phyloP scores from a whole-genome alignment of 30 jellyfish, hydroid and myxozoan species.

The Sanderia malayensis region DNA sequence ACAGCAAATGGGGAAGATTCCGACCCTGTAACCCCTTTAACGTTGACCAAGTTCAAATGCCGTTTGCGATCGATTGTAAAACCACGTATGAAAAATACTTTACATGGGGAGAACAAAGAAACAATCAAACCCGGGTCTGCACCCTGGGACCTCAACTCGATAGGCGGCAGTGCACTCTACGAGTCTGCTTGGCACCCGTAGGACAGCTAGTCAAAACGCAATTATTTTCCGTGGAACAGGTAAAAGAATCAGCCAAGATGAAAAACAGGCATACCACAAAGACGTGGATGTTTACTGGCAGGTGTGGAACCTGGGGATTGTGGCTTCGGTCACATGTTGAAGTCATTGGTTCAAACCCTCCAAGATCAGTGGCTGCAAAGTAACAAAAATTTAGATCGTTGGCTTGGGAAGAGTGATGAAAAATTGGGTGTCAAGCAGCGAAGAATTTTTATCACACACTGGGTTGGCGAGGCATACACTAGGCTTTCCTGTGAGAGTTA shows the following conservation, averaged over 20 bases:
- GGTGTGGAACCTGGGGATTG: slow-evolving; percentile 44
- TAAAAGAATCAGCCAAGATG: slow-evolving; percentile 24
- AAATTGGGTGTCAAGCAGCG: slow-evolving; percentile 42
- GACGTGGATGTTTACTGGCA: slow-evolving; percentile 35
- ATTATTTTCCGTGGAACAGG: slow-evolving; percentile 44
- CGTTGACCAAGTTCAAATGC: slow-evolving; percentile 48
- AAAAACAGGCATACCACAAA: slow-evolving; percentile 44
- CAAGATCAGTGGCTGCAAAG: slow-evolving; percentile 57
- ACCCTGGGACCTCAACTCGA: slow-evolving; percentile 55
- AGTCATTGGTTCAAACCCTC: slow-evolving; percentile 21
- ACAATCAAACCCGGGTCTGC: slow-evolving; percentile 41
- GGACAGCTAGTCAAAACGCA: slow-evolving; percentile 20
- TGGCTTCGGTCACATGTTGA: slow-evolving; percentile 64
- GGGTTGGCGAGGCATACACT: slow-evolving; percentile 44
- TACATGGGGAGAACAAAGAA: slow-evolving; percentile 30
- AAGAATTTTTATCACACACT: slow-evolving; percentile 43
- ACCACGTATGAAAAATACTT: slow-evolving; percentile 15
- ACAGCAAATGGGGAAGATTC: background rate
- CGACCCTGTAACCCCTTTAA: background rate
- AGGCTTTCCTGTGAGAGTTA: slow-evolving; percentile 26
- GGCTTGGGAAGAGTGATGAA: slow-evolving; percentile 42
- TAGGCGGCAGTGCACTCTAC: slow-evolving; percentile 60
- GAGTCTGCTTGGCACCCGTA: slow-evolving; percentile 42
- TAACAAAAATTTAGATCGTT: slow-evolving; percentile 51
- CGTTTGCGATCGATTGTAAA: slow-evolving; percentile 25